phyloP scores from a whole-genome alignment of 1,140 invertebrate genomes.

The Lepeophtheirus salmonis region DNA sequence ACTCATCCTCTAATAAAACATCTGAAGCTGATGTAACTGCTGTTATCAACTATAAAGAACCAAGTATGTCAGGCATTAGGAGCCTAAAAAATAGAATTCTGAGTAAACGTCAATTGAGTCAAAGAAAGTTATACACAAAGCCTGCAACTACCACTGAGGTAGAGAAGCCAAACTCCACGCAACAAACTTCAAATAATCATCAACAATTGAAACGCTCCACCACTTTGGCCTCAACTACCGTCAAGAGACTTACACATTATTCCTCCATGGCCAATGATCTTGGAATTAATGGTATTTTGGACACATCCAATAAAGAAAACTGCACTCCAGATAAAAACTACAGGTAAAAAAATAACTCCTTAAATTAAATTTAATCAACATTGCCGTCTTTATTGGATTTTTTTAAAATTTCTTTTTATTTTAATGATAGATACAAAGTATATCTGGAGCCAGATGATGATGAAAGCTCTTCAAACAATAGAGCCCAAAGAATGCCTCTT shows the following conservation, averaged over 20 bases:
- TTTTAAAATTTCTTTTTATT: neutral
- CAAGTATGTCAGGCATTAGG: neutral
- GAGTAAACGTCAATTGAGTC: neutral
- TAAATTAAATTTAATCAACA: too few relatives aligned
- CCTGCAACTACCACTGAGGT: neutral
- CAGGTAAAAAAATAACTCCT: neutral
- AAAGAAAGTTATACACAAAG: conserved; percentile 11
- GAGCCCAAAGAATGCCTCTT: neutral
- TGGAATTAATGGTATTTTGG: neutral
- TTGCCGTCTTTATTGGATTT: neutral
- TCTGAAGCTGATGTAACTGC: neutral
- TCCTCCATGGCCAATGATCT: conserved; percentile 8
- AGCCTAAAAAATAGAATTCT: conserved; percentile 6
- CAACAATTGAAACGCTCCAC: neutral
- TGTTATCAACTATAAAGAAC: conserved; percentile 3
- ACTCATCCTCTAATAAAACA: neutral
- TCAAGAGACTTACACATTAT: conserved; percentile 15
- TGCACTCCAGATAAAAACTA: conserved; percentile 2
- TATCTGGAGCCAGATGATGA: conserved; percentile 16
- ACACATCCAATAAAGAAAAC: conserved; percentile 10
- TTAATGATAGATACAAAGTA: conserved; percentile 11
- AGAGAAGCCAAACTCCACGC: neutral
- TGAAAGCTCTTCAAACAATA: neutral
- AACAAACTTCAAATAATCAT: neutral
- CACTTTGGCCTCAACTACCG: neutral